Evolutionary conservation across 1,140 invertebrate genomes (phyloP), one percentile per base, ranked within the genome.

Genomic region (Drosophila eugracilis): DNA sequence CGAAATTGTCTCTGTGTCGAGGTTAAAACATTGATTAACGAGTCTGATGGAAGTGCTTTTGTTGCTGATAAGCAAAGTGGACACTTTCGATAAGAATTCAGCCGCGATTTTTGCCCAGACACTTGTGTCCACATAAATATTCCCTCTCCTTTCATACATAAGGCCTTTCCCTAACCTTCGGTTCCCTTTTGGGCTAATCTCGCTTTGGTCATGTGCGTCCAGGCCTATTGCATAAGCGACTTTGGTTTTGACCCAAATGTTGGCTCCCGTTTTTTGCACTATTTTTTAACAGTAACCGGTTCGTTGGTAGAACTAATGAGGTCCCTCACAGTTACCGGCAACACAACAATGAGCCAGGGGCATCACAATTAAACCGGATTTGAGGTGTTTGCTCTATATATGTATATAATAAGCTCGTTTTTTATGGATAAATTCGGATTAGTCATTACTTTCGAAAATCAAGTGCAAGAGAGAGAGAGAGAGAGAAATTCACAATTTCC

Each of bases 271-370:
- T 39, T 55, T 62, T 54, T 70, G 37, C 47, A 62, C 55, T 47
- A 1, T 15, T 22, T 71, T 53, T 17, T n/a, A 34, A 48, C 10
- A 65, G 24, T 54, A 63, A 65, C 57, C 65, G 74, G 74, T 77
- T 77, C 17, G 65, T 55, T 76, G 74, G 30, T 54, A 69, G 72
- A 67, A 69, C 73, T 76, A 76, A 77, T 77, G 65, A 60, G 26
- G 34, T 50, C 24, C 22, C 24, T 14, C 26, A 28, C 32, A 22
- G 50, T 45, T 66, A 32, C 57, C 49, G 22, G 14, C 34, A 10
- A n/a, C 2, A 54, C 14, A 41, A 22, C 32, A 57, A 24, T 48
- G 10, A 2, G 1, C 32, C 62, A 75, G 63, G 63, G 63, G 62
- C 74, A 76, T 62, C 50, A 41, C 55, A 70, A 76, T 63, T 63